phyloP scores from a whole-genome alignment of 2,797 vertebrate genomes.

The Poeciliopsis infans region DNA sequence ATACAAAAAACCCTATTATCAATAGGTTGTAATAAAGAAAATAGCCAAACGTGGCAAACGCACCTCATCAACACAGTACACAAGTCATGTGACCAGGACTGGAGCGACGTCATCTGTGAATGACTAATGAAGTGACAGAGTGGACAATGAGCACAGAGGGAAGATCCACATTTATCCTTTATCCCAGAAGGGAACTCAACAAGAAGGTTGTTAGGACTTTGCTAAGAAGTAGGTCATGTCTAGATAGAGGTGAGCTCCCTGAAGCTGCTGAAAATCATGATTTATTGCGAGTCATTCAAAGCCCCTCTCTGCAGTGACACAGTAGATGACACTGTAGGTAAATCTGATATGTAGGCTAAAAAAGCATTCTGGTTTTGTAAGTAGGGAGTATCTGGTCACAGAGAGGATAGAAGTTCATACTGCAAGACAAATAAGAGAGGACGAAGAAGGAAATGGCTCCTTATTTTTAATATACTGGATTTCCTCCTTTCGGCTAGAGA shows the following conservation, averaged over 20 bases:
- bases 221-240: constrained; percentile 67
- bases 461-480: constrained; percentile 30
- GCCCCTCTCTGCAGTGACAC: constrained; percentile 42
- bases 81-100: constrained; percentile 1
- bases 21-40: background rate
- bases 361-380: constrained; percentile 34
- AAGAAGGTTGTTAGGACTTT: constrained; percentile 58
- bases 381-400: constrained; percentile 37
- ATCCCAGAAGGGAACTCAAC: constrained; percentile 36
- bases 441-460: constrained; percentile 32
- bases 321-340: constrained; percentile 54
- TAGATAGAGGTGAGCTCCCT: constrained; percentile 62
- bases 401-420: constrained; percentile 21
- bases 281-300: constrained; percentile 64
- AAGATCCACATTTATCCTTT: constrained; percentile 62
- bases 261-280: constrained; percentile 63
- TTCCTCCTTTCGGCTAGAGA: constrained; percentile 12
- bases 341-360: constrained; percentile 58
- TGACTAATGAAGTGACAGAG: constrained; percentile 49
- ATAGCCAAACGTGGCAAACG: background rate
- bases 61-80: constrained; percentile 17
- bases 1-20: background rate
- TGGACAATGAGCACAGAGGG: constrained; percentile 38
- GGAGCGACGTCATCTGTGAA: background rate
- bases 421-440: constrained; percentile 21